Conservation (phyloP, 2,888 invertebrate genomes). For the Lepidochrysops patricia region DNA sequence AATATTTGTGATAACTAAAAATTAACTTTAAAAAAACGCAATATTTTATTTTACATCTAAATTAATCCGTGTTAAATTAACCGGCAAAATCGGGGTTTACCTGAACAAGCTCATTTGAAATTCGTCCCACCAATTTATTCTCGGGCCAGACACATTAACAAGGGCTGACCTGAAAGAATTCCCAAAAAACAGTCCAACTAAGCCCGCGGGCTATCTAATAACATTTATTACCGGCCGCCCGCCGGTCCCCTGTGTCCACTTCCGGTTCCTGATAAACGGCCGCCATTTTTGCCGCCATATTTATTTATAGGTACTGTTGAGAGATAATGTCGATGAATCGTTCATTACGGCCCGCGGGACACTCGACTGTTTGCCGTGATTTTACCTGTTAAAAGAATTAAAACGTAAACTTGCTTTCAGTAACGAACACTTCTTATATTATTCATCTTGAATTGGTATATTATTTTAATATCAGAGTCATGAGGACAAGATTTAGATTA, state of each 20-base stretch:
- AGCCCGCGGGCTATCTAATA: slow-evolving; percentile 73
- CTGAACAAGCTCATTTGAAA: slow-evolving; percentile 40
- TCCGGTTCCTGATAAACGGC: slow-evolving; percentile 71
- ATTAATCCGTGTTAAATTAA: background rate
- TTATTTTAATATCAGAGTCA: too few relatives aligned
- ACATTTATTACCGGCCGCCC: slow-evolving; percentile 69
- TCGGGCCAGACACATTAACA: slow-evolving; percentile 70
- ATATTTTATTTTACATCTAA: slow-evolving; percentile 5
- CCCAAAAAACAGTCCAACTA: slow-evolving; percentile 63
- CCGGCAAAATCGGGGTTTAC: slow-evolving; percentile 29
- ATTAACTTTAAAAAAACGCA: too few relatives aligned
- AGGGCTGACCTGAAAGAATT: slow-evolving; percentile 60
- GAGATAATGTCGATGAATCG: slow-evolving; percentile 62
- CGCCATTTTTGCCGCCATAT: slow-evolving; percentile 73
- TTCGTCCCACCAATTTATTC: slow-evolving; percentile 58
- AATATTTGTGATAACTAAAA: too few relatives aligned
- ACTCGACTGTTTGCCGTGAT: background rate
- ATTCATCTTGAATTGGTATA: too few relatives aligned
- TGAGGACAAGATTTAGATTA: too few relatives aligned
- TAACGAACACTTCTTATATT: too few relatives aligned
- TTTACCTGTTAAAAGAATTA: background rate
- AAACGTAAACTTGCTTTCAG: background rate
- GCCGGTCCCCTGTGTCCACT: slow-evolving; percentile 70
- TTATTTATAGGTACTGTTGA: slow-evolving; percentile 68
- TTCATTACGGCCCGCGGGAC: slow-evolving; percentile 36